phyloP scores from a whole-genome alignment of 2,888 invertebrate genomes.

The Athetis lepigone region DNA sequence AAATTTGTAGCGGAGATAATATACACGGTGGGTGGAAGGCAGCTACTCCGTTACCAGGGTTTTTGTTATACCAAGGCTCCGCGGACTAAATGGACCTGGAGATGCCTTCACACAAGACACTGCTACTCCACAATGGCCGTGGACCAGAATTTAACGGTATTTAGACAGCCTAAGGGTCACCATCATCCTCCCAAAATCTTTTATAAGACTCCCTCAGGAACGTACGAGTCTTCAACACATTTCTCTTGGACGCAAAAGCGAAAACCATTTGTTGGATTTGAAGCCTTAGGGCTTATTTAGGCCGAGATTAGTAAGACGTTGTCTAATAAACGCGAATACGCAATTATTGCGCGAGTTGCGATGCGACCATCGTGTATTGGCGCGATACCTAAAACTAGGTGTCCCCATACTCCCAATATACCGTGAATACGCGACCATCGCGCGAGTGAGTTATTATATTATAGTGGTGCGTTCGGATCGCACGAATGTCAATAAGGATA shows the following conservation, averaged over 20 bases:
- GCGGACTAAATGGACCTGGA: constrained; percentile 64
- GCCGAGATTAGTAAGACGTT: too few species aligned
- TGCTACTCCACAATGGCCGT: constrained; percentile 66
- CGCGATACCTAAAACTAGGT: too few species aligned
- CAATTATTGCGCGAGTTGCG: too few species aligned
- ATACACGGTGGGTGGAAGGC: constrained; percentile 59
- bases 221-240: constrained; percentile 33
- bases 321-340: too few species aligned
- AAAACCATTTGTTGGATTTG: neutral
- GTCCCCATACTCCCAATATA: too few species aligned
- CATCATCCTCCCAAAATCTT: constrained; percentile 61
- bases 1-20: constrained; percentile 64
- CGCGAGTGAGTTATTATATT: too few species aligned
- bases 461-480: too few species aligned
- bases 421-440: too few species aligned
- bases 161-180: constrained; percentile 54
- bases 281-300: too few species aligned
- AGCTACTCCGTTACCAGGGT: constrained; percentile 63
- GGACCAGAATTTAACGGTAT: constrained; percentile 43
- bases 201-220: constrained; percentile 38
- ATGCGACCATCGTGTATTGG: too few species aligned
- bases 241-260: constrained; percentile 34
- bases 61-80: constrained; percentile 68
- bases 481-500: too few species aligned
- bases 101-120: constrained; percentile 71